Percentiles rank a stretch among this genome's conserved stretches.
phyloP scores from a whole-genome alignment of 2,888 invertebrate genomes.

The Drosophila subquinaria region DNA sequence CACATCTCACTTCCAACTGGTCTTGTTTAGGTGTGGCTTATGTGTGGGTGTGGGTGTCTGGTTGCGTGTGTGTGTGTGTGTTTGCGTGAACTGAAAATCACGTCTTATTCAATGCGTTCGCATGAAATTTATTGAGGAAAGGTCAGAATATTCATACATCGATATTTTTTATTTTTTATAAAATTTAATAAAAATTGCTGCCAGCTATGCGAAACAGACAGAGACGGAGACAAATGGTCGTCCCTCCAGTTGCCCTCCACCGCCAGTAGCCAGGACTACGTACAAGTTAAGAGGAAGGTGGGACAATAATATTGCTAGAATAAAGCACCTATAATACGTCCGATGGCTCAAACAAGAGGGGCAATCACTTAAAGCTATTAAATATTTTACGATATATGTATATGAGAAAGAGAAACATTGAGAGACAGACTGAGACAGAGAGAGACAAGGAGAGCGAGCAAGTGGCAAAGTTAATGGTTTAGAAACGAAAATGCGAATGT shows the following conservation, averaged over 20 bases:
- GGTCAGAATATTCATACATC: constrained; percentile 78
- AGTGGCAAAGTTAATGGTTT: constrained; percentile 67
- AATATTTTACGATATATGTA: constrained; percentile 76
- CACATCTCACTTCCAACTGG: constrained; percentile 4
- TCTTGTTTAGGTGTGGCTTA: constrained; percentile 69
- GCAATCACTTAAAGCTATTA: constrained; percentile 78
- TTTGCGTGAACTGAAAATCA: constrained; percentile 60
- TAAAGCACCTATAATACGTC: constrained; percentile 32
- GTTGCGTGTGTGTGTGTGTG: constrained; percentile 4
- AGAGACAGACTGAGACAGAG: not conserved
- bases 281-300: constrained; percentile 11
- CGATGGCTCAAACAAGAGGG: constrained; percentile 35
- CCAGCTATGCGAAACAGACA: constrained; percentile 24
- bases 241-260: constrained; percentile 25
- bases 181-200: constrained; percentile 76
- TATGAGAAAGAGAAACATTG: constrained; percentile 11
- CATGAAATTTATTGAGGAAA: constrained; percentile 72
- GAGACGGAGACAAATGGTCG: constrained; percentile 71
- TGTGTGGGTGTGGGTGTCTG: constrained; percentile 13
- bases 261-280: constrained; percentile 38
- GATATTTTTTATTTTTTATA: constrained; percentile 59
- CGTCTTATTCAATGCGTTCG: constrained; percentile 72
- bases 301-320: constrained; percentile 16
- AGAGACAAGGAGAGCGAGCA: constrained; percentile 1
- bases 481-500: constrained; percentile 72